phyloP scores from a whole-genome alignment of 64 coral and sea anemone species.

The Pocillopora verrucosa region DNA sequence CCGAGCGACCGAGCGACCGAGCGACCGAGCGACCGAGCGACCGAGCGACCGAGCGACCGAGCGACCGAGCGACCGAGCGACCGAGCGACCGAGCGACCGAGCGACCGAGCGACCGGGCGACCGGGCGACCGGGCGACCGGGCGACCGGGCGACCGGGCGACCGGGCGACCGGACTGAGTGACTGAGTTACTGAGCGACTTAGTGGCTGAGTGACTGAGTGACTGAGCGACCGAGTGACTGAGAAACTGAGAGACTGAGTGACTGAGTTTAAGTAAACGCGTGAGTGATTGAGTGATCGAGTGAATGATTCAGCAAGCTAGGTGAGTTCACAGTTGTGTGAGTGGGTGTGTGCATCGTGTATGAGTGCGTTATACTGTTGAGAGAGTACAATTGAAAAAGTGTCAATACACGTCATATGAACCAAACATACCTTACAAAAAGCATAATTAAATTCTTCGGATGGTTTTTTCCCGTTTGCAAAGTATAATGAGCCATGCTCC shows the following conservation, averaged over 20 bases:
- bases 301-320: too few species aligned
- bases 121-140: too few species aligned
- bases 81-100: slow-evolving; percentile 41
- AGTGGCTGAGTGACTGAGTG: not conserved
- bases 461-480: slow-evolving; percentile 45
- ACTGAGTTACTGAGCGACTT: slow-evolving; percentile 1
- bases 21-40: slow-evolving; percentile 34
- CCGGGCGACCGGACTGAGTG: slow-evolving; percentile 42
- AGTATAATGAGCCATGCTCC: slow-evolving; percentile 55
- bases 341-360: not conserved
- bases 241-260: too few species aligned
- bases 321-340: not conserved
- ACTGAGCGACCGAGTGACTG: too few species aligned
- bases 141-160: slow-evolving; percentile 27
- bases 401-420: too few species aligned
- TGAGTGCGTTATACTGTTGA: too few species aligned
- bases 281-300: not conserved
- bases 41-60: slow-evolving; percentile 23
- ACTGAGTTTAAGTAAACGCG: too few species aligned
- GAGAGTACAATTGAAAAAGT: too few species aligned
- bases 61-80: slow-evolving; percentile 49
- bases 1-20: too few species aligned
- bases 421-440: slow-evolving; percentile 47
- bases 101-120: slow-evolving; percentile 36
- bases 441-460: slow-evolving; percentile 49